phyloP scores from a whole-genome alignment of 2,888 invertebrate species.

The Leucoma salicis region DNA sequence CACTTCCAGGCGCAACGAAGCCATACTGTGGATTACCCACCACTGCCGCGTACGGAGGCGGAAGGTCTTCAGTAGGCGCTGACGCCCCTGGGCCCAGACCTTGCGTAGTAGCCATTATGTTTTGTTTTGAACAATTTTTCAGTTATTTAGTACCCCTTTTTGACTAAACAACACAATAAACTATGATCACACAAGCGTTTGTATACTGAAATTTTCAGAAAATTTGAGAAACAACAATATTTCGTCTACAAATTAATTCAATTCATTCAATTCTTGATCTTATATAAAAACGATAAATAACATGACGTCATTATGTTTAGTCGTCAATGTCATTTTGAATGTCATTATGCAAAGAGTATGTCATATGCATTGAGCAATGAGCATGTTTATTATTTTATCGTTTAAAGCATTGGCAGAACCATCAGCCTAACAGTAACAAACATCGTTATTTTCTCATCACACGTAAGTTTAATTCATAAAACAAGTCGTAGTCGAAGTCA shows the following conservation, averaged over 20 bases:
- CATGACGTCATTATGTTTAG: conserved; percentile 39
- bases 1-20: conserved; percentile 45
- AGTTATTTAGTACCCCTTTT: too few relatives aligned
- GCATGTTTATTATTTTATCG: too few relatives aligned
- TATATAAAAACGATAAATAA: conserved; percentile 15
- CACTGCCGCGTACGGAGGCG: conserved; percentile 73
- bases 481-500: too few relatives aligned
- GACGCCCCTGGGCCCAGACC: conserved; percentile 46
- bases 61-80: conserved; percentile 63
- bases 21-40: conserved; percentile 71
- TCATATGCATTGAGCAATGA: too few relatives aligned
- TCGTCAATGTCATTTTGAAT: conserved; percentile 19
- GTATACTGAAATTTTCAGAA: conserved; percentile 19
- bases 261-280: too few relatives aligned
- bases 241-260: too few relatives aligned
- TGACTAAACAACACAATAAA: conserved; percentile 1
- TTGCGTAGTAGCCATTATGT: conserved; percentile 54
- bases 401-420: too few relatives aligned
- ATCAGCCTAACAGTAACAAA: too few relatives aligned
- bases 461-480: too few relatives aligned
- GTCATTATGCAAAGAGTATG: too few relatives aligned
- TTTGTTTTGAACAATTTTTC: not conserved
- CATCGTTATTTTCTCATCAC: too few relatives aligned
- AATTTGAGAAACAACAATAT: conserved; percentile 19
- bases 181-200: not conserved